Evolutionary conservation across 2,797 vertebrate species (phyloP).

Genomic region (Prionace glauca): DNA sequence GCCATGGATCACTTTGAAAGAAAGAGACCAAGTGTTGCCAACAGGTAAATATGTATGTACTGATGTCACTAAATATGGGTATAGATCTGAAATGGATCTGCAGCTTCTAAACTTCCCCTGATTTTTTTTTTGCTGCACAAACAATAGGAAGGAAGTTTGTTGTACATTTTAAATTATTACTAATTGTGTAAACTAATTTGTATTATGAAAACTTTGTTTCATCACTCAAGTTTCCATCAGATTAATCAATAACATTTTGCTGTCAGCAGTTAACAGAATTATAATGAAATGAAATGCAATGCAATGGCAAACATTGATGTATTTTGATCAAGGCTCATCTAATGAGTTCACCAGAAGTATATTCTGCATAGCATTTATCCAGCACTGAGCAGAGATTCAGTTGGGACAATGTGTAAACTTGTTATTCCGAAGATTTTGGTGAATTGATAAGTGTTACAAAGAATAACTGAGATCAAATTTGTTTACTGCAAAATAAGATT

Average conservation of each 20-base stretch:
- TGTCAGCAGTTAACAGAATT: neutral
- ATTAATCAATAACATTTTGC: neutral
- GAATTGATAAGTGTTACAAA: neutral
- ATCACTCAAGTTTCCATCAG: too few relatives aligned
- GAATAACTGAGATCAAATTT: neutral
- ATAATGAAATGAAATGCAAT: neutral
- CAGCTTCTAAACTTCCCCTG: neutral
- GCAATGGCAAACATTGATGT: neutral
- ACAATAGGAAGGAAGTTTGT: neutral
- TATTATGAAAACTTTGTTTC: neutral
- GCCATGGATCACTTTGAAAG: conserved; percentile 95
- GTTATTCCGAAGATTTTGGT: neutral
- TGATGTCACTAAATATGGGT: neutral
- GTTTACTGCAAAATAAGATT: neutral
- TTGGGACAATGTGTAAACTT: neutral
- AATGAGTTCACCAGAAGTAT: neutral
- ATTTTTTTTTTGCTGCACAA: neutral
- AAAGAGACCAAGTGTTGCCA: conserved; percentile 86
- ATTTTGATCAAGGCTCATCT: neutral
- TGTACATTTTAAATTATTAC: neutral
- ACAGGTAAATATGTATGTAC: conserved; percentile 65
- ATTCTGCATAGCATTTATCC: neutral
- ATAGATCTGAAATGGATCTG: neutral
- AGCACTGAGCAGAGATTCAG: neutral
- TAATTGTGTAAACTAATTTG: neutral